Base-by-base conservation (phyloP, 1,140 invertebrate genomes). In the Drosophila hydei region DNA sequence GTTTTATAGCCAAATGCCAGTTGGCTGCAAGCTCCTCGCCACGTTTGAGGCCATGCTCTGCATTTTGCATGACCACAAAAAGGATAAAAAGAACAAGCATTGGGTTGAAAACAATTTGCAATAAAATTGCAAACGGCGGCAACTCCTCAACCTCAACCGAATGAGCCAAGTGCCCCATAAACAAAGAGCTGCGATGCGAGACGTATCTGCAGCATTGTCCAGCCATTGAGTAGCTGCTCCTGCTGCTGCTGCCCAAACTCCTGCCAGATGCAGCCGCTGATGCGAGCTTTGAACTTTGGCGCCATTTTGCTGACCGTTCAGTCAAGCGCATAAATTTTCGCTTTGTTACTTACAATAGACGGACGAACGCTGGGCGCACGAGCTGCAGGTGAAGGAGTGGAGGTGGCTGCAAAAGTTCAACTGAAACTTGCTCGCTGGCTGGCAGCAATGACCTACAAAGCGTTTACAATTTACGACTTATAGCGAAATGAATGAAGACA, bases 401-500 rank as follows among this genome's bases (percentile, higher is more conserved):
- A 9, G 21, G 11, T 8, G 5, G 33, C 36, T 4, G 27, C 43
- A 58, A 78, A 75, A 65, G 75, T 72, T 67, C 63, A 81, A 61
- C 58, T 83, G 56, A 78, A 83, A 72, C 19, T 79, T 48, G 45
- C 9, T 5, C 6, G 48, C 23, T 25, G 11, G 68, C 25, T 47
- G 58, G 61, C 77, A 78, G 71, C 83, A 83, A 65, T 83, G 83
- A 88, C 83, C 84, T 59, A 88, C 84, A 88, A 88, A 83, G 56
- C 84, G 75, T 79, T 83, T 83, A 74, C 76, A 88, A 88, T 88
- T 88, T 88, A 88, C 84, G 83, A 88, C 75, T 71, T 68, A 70
- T 54, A 56, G 33, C 50, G 56, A 64, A 69, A 76, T 80, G 75
- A 83, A 88, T 88, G 83, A 83, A 88, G 83, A 83, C 72, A 88